These are phyloP conservation scores for Lycorma delicatula DNA, from an alignment of 1,140 invertebrate species.

Conservation along the genomic window DNA sequence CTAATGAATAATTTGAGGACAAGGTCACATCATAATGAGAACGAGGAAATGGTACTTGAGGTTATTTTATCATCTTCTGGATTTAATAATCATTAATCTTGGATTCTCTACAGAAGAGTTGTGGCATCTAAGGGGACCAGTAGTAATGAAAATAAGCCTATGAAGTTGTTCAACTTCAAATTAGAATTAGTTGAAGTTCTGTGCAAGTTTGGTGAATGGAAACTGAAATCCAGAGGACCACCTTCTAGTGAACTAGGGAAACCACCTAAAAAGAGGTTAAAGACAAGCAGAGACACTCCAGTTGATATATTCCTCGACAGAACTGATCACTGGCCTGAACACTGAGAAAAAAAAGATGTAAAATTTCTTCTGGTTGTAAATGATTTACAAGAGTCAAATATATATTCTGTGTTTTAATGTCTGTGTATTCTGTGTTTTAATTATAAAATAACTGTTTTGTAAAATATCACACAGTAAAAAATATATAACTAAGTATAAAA, in stretches of 20 bases:
- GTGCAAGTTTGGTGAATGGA: not conserved
- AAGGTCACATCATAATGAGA: slow-evolving; percentile 36
- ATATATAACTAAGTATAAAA: no score
- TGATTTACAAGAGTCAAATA: not conserved
- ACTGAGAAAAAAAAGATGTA: not conserved
- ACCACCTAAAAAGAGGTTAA: not conserved
- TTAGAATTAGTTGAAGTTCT: not conserved
- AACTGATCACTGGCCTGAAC: not conserved
- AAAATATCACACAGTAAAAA: not conserved
- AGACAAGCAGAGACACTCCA: not conserved
- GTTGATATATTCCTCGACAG: not conserved
- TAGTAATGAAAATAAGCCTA: not conserved
- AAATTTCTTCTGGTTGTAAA: not conserved
- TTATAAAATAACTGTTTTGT: not conserved
- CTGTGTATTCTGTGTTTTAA: not conserved
- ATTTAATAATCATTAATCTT: slow-evolving; percentile 32
- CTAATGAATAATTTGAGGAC: slow-evolving; percentile 37
- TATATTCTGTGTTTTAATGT: not conserved
- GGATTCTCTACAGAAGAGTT: slow-evolving; percentile 20
- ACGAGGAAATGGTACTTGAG: slow-evolving; percentile 38
- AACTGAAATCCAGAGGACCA: not conserved
- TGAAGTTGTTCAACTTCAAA: not conserved
- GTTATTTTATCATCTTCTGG: slow-evolving; percentile 40
- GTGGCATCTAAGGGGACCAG: not conserved
- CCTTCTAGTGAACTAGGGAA: not conserved